Percentiles rank a stretch among this genome's conserved stretches.
Evolutionary conservation across 2,113 vertebrate species (phyloP).

Genomic region (Nanorana parkeri): DNA sequence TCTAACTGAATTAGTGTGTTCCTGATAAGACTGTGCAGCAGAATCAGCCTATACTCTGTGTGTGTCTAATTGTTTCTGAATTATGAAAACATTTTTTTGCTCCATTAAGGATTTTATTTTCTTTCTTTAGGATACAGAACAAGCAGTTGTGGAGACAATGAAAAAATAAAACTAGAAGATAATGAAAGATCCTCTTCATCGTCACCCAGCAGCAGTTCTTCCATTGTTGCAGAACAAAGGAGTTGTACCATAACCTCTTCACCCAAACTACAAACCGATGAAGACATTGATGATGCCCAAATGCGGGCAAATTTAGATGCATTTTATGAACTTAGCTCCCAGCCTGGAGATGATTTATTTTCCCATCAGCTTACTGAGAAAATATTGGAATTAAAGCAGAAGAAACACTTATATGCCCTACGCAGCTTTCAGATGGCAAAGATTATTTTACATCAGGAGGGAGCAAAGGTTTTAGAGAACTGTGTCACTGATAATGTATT

Average conservation of each 20-base stretch:
- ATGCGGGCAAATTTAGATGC: conserved; percentile 68
- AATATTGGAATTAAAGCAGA: conserved; percentile 64
- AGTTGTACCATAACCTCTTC: neutral
- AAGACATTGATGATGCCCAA: neutral
- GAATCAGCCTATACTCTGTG: too few relatives aligned
- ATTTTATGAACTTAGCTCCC: conserved; percentile 69
- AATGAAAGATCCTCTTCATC: neutral
- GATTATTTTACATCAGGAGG: conserved; percentile 71
- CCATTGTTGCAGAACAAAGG: neutral
- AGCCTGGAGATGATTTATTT: conserved; percentile 37
- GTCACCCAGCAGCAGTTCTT: neutral
- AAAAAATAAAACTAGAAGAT: neutral
- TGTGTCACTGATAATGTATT: conserved; percentile 61
- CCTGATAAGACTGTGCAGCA: neutral
- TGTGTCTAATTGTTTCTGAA: too few relatives aligned
- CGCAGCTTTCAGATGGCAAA: conserved; percentile 74
- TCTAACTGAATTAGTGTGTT: too few relatives aligned
- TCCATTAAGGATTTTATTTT: neutral
- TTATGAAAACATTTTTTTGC: neutral
- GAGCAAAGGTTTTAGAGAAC: conserved; percentile 66
- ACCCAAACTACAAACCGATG: neutral
- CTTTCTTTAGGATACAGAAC: neutral
- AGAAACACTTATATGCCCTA: conserved; percentile 59
- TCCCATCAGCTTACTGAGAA: conserved; percentile 64
- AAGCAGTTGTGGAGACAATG: neutral